Evolutionary conservation across 2,113 vertebrate genomes (phyloP).

Genomic region (Pterocles orientalis): DNA sequence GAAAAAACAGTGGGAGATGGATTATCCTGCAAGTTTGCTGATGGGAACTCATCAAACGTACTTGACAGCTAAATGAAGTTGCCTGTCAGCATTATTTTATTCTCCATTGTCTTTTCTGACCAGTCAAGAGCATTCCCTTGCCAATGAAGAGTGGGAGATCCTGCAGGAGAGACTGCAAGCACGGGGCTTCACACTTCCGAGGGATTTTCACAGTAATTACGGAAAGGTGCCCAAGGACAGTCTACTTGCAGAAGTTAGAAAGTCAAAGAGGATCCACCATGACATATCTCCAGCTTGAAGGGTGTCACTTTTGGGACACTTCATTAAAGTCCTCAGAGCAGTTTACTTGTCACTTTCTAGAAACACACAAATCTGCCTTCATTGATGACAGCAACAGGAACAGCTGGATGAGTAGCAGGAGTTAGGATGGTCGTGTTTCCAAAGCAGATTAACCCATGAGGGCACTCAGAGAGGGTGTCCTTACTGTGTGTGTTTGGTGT

Average conservation of each 20-base stretch:
- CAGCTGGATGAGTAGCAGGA: background rate
- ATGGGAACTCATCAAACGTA: slow-evolving; percentile 18
- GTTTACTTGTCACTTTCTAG: background rate
- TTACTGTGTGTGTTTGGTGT: background rate
- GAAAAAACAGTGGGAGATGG: slow-evolving; percentile 43
- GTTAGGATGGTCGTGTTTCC: background rate
- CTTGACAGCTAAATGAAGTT: slow-evolving; percentile 56
- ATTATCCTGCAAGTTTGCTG: slow-evolving; percentile 53
- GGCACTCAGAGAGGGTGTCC: background rate
- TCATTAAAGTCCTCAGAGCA: background rate
- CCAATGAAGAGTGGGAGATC: background rate
- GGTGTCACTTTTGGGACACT: background rate
- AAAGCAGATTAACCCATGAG: background rate
- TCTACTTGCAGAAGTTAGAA: background rate
- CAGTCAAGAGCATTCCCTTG: background rate
- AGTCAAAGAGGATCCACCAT: background rate
- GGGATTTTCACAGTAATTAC: slow-evolving; percentile 16
- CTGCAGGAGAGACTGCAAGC: background rate
- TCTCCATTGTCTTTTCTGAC: slow-evolving; percentile 14
- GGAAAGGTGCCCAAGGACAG: background rate
- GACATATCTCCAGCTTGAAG: background rate
- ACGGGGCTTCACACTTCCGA: background rate
- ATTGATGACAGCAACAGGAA: background rate
- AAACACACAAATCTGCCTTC: background rate
- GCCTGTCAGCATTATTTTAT: slow-evolving; percentile 17